Base-by-base conservation (phyloP, 1,140 invertebrate species). In the Pseudomyrmex cubaensis region DNA sequence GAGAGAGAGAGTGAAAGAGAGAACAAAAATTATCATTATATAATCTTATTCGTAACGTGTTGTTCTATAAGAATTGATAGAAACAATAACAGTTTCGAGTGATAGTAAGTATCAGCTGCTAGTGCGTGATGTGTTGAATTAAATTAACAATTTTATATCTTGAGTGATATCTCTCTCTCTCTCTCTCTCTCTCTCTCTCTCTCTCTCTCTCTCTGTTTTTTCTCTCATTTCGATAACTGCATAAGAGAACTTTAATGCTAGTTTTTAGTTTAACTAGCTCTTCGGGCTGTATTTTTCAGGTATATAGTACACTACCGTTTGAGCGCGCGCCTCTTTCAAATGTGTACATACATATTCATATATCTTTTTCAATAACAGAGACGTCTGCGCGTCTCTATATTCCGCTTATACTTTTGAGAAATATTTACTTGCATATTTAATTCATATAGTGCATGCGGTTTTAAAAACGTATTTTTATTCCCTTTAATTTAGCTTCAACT, bases 401-500 rank as follows among this genome's bases (percentile, higher is more conserved):
- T 57, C 54, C 35, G 22, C 12, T 52, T 25, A 25, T 25, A 80
- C 66, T 80, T 80, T 80, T 80, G 66, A 64, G 70, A 80, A 80
- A 80, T 80, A 80, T 80, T 70, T 78, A 64, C 76, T 12, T 44
- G 64, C 54, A 80, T 80, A 80, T 78, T 78, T 78, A 70, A 80
- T 70, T 80, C 44, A 35, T 25, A 25, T 25, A 25, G 5, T 20
- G 20, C 57, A 20, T 35, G 2, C n/a, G 15, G 20, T 59, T 78
- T 70, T 70, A 66, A 44, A 48, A 78, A 78, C 44, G 35, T 7
- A 77, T 13, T 15, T 70, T 15, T 56, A 80, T 12, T 48, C 46
- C 20, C 46, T 70, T 70, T 70, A 80, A 80, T 80, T 48, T 67
- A 15, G 44, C 64, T 70, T 50, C 59, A 66, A 80, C 70, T 80